Evolutionary conservation across 92 coral and sea anemone genomes (phyloP), one percentile per base, ranked within the genome.

Genomic region (Montipora capitata): DNA sequence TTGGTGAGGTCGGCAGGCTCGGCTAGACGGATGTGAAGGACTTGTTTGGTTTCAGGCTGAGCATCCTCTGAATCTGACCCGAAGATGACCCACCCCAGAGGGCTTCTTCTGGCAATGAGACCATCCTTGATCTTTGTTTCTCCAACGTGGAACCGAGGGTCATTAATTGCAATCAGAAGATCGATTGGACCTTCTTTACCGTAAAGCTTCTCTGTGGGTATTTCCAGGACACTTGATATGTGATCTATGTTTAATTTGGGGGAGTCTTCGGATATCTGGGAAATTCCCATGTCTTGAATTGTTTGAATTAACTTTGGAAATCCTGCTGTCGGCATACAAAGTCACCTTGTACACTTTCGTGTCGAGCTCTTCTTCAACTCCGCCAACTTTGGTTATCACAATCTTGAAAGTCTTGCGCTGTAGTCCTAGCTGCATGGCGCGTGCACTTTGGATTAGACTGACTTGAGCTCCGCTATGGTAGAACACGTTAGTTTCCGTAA

Each of bases 1-100:
- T 91, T 89, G 5, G 79, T 43, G 4, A 93, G 85, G 67, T 89
- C 96, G 20, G 85, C 72, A 67, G 96, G 93, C 20, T 43, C 48
- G 17, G 83, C 89, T 1, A 80, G 77, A 51, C 88, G 79, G 27
- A 83, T 79, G 41, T 27, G 75, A 10, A 88, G 16, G 74, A 78
- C 85, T 54, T 88, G 79, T 40, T 74, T 82, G 72, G 48, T 44
- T 85, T 90, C 69, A 6, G 56, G 77, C 67, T 18, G 18, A 3
- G 62, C 66, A 7, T 78, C 59, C 14, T 76, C 75, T 57, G 56
- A 39, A 43, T 77, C 68, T 54, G 79, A 56, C 41, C 90, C 91
- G 52, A 90, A 94, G 59, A 85, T 71, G 59, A 94, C 92, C 92
- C 92, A 94, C 8, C 96, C 96, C 9, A 94, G 80, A 40, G 93